Base-by-base conservation (phyloP, 2,888 invertebrate genomes). In the Pegoplata infirma region DNA sequence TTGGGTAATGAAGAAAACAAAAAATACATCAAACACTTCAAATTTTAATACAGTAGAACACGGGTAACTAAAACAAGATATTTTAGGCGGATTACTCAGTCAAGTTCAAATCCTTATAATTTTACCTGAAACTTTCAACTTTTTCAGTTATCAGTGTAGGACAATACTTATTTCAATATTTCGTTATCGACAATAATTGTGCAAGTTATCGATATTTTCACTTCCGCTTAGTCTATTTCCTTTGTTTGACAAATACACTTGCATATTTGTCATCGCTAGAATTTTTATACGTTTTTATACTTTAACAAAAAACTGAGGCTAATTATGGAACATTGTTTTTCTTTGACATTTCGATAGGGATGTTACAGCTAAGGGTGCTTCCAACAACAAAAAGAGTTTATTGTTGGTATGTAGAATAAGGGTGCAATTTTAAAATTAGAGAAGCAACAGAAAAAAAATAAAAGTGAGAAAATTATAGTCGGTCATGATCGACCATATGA, bases 331-430 rank as follows among this genome's bases (percentile, higher is more conserved):
- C n/a, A 46, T 67, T 67, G 40, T 67, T 51, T 66, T 53, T 36
- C 36, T 44, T 47, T 44, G 36, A 66, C 51, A 40, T 64, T 64
- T 40, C 32, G 40, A 51, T 46, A 47, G 49, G 56, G 56, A 32
- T 68, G 56, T 58, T 47, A 56, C 58, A 56, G 47, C 36, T 47
- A 58, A 46, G 67, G 49, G 68, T 67, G 47, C 32, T 32, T 32
- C 32, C n/a, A n/a, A n/a, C n/a, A n/a, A n/a, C n/a, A n/a, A 40
- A 40, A 16, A 66, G 51, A 32, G 36, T 25, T 19, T n/a, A n/a
- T n/a, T n/a, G n/a, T n/a, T n/a, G n/a, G n/a, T n/a, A n/a, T 32
- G 36, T 36, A 44, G 19, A 51, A 36, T 12, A 63, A 53, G 16
- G 8, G 44, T 47, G 21, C 5, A 23, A 17, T 17, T n/a, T 14